Evolutionary conservation across 2,113 vertebrate species (phyloP), one percentile per base, ranked within the genome.

Genomic region (Microtus richardsoni): DNA sequence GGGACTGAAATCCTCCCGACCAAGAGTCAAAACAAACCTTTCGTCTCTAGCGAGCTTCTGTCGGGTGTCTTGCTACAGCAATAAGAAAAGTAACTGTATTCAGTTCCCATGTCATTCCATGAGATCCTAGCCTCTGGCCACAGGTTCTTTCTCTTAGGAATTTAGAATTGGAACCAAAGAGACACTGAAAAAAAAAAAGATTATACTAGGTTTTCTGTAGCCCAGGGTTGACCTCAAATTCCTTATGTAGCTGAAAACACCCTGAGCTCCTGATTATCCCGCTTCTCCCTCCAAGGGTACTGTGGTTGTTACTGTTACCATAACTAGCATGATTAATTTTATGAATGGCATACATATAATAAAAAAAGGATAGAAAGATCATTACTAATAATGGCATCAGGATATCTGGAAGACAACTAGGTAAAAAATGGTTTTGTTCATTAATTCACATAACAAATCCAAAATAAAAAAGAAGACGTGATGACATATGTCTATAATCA

Each of bases 321-420:
- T 41, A 64, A 28, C 60, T 16, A 84, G 24, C 60, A 30, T 30
- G 39, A 33, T n/a, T 41, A 30, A 36, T 86, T 87, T 94, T 82
- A 82, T 85, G 10, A 49, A 52, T 60, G 47, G 13, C 68, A 79
- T 87, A 62, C 28, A 68, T 54, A 47, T 49, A 91, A 47, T 73
- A 91, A 92, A 93, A 93, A 73, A 90, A 84, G 16, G 26, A 54
- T 80, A 85, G 36, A 80, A 94, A 66, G 64, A 83, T 93, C 16
- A 79, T 91, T n/a, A 78, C 26, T 91, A 93, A 82, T 58, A 30
- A n/a, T 70, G 36, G 28, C 3, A 71, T 17, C 49, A 11, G 54
- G 9, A 75, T 75, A 80, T 75, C n/a, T 82, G 33, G 21, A 71
- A 93, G 33, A 10, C 83, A 91, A 41, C 70, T 77, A 90, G 24